Conservation (phyloP, 2,888 invertebrate genomes). For the Drosophila kambysellisi region DNA sequence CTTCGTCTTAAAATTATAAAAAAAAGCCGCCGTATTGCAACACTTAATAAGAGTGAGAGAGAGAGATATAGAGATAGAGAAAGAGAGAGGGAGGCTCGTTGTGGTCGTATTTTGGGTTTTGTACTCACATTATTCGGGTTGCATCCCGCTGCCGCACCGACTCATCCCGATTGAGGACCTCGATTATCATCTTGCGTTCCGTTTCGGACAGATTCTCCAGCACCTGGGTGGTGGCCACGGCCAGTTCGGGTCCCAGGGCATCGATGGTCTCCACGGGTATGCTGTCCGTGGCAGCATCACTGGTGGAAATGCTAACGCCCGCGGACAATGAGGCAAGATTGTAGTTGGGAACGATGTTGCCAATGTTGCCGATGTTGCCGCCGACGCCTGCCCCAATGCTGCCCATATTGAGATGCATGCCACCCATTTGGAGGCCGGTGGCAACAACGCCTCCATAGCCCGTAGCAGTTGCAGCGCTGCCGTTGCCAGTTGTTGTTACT, state of each 20-base stretch:
- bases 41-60: slow-evolving; percentile 1
- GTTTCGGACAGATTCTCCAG: slow-evolving; percentile 84
- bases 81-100: not conserved
- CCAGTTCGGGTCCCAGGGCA: slow-evolving; percentile 82
- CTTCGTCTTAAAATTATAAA: not conserved
- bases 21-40: not conserved
- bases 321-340: slow-evolving; percentile 40
- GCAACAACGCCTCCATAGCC: slow-evolving; percentile 29
- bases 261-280: slow-evolving; percentile 82
- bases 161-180: slow-evolving; percentile 86
- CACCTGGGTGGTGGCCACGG: slow-evolving; percentile 83
- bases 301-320: slow-evolving; percentile 51
- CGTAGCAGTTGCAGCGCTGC: slow-evolving; percentile 38
- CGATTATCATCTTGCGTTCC: slow-evolving; percentile 86
- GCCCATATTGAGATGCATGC: slow-evolving; percentile 46
- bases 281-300: slow-evolving; percentile 69
- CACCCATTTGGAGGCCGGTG: slow-evolving; percentile 52
- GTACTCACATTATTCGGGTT: slow-evolving; percentile 86
- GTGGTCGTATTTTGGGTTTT: not conserved
- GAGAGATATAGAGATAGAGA: not conserved
- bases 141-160: slow-evolving; percentile 86
- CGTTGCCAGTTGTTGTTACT: slow-evolving; percentile 47
- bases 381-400: slow-evolving; percentile 17
- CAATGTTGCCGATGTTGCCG: slow-evolving; percentile 29
- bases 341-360: slow-evolving; percentile 37